Conservation (phyloP, 2,113 vertebrate genomes). For the Scolopax mira region DNA sequence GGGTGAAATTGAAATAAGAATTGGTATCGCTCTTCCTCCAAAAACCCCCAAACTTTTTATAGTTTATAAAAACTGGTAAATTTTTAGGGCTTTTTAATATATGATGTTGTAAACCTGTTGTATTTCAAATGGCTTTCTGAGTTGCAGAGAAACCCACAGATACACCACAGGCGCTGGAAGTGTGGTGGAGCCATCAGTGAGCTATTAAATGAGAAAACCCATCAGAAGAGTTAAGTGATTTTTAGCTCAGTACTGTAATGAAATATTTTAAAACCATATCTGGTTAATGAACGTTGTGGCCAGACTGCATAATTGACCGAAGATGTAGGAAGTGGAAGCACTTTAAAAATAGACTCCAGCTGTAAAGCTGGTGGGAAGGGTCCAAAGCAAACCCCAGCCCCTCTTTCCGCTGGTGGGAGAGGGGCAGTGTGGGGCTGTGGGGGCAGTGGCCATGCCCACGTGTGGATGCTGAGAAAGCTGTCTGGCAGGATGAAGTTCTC, state of each 20-base stretch:
- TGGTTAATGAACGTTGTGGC: not conserved
- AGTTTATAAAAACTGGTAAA: not conserved
- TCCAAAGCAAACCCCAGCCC: not conserved
- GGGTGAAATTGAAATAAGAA: not conserved
- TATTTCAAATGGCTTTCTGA: not conserved
- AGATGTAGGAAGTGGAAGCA: not conserved
- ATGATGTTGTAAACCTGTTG: not conserved
- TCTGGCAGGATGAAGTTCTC: not conserved
- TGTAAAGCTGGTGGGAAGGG: not conserved
- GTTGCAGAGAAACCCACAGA: not conserved
- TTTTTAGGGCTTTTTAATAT: not conserved
- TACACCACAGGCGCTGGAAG: not conserved
- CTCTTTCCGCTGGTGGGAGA: not conserved
- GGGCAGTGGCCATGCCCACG: rapidly evolving
- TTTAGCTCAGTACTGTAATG: not conserved
- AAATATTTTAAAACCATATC: not conserved
- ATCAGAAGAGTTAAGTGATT: not conserved
- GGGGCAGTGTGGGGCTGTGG: rapidly evolving
- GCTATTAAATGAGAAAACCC: not conserved
- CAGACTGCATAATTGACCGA: not conserved
- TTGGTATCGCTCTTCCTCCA: not conserved
- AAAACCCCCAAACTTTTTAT: too few relatives aligned
- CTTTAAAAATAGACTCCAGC: not conserved
- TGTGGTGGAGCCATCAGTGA: not conserved
- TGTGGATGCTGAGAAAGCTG: not conserved